Evolutionary conservation across 2,888 invertebrate genomes (phyloP).

Genomic region (Caenorhabditis parvicauda): DNA sequence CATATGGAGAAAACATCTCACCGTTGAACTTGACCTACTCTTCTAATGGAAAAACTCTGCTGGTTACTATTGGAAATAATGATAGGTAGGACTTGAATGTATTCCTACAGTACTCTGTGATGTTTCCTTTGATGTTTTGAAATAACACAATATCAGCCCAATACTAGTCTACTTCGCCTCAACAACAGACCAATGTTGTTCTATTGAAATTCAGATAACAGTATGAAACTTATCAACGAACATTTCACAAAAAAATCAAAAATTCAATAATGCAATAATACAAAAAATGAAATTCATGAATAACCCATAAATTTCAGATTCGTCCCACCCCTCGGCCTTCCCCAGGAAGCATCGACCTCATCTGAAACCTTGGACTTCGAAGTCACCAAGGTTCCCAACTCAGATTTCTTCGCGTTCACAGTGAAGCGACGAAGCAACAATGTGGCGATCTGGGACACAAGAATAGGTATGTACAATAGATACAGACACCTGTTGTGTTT

Average conservation of each 20-base stretch:
- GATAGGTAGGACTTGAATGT: too few relatives aligned
- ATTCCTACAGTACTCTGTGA: too few relatives aligned
- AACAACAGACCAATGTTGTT: too few relatives aligned
- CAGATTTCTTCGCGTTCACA: slow-evolving; percentile 26
- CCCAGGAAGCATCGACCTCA: slow-evolving; percentile 25
- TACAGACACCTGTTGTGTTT: background rate
- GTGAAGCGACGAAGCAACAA: slow-evolving; percentile 23
- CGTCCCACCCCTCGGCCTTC: slow-evolving; percentile 32
- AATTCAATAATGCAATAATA: slow-evolving; percentile 13
- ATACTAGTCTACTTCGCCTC: background rate
- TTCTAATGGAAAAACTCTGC: slow-evolving; percentile 18
- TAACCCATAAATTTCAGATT: slow-evolving; percentile 8
- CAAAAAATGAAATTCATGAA: background rate
- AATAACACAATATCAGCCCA: background rate
- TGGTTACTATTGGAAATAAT: slow-evolving; percentile 26
- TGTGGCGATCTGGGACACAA: slow-evolving; percentile 31
- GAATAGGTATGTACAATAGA: slow-evolving; percentile 14
- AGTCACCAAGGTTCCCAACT: slow-evolving; percentile 7
- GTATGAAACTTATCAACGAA: too few relatives aligned
- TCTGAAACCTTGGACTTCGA: slow-evolving; percentile 18
- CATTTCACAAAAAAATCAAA: background rate
- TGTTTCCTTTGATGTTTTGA: too few relatives aligned
- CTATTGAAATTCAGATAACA: too few relatives aligned
- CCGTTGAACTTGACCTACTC: slow-evolving; percentile 19
- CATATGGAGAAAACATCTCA: slow-evolving; percentile 34